Base-by-base conservation (phyloP, 30 jellyfish, hydroid and myxozoan genomes). In the Cassiopea andromeda region DNA sequence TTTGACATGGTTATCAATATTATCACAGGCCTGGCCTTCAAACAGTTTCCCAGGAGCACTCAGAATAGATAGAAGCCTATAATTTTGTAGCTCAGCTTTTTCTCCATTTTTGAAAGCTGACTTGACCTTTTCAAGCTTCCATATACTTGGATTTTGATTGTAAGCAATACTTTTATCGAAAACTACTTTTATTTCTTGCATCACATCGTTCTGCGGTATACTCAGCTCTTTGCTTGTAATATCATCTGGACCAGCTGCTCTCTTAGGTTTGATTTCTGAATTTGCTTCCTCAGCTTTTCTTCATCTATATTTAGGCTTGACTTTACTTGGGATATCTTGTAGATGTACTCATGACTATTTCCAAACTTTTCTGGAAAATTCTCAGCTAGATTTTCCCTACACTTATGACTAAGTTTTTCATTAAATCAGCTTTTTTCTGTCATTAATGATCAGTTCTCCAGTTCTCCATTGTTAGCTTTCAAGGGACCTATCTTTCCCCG, bases 21-120 rank as follows among this genome's bases (percentile, higher is more conserved):
- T 61, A 69, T 12, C 85, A 50, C 86, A 88, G 72, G 68, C 81
- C 67, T 50, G 81, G 60, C 86, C 76, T 74, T 89, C 97, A 68
- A 89, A 64, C 74, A 88, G 77, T 72, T 80, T 89, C 54, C 97
- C 88, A 59, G 92, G 97, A 43, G 81, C 70, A 60, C 97, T 89
- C 58, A 80, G 48, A 81, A 89, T 58, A 74, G 97, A 71, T 64
- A 71, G 80, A 60, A 93, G 89, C 71, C 92, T 69, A 81, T 89
- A 58, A 64, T 89, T 89, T 69, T 82, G 73, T 69, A 82, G 12
- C 75, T 80, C 92, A 60, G 48, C 48, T 69, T 80, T 81, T 49
- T 87, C 73, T 47, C 89, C 97, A 48, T 89, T 80, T 67, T 89
- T 89, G 80, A 67, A 80, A 38, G 87, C 78, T 66, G 92, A 64